A percentile compares a stretch with the other conserved stretches of the same genome.
Evolutionary conservation across 2,113 vertebrate genomes (phyloP).

Genomic region (Calidris pugnax): DNA sequence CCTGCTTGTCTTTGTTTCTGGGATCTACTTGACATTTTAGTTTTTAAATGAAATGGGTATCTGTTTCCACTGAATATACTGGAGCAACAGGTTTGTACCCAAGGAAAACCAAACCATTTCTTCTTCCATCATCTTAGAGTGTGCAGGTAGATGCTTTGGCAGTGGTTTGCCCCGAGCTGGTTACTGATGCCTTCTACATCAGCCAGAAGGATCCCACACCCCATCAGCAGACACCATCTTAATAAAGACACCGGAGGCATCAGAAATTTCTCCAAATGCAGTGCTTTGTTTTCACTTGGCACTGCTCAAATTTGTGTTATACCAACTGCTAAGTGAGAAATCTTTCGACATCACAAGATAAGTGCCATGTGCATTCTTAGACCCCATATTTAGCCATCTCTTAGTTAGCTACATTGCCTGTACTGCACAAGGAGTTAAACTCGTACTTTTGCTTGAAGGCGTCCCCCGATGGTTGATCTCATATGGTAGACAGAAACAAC

Average conservation of each 20-base stretch:
- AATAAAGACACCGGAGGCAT: too few relatives aligned
- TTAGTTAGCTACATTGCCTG: neutral
- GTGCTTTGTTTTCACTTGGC: neutral
- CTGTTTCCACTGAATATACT: neutral
- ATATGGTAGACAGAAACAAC: constrained; percentile 93
- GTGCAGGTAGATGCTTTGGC: neutral
- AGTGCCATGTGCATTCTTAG: neutral
- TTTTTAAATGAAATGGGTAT: rapidly evolving
- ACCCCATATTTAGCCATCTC: neutral
- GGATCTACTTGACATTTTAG: neutral
- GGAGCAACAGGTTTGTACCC: neutral
- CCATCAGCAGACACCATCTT: neutral
- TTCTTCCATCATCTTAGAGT: neutral
- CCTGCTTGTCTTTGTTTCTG: neutral
- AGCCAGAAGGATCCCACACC: neutral
- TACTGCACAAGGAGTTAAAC: neutral
- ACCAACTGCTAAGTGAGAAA: neutral
- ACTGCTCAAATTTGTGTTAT: neutral
- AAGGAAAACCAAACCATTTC: neutral
- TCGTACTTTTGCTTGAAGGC: constrained; percentile 94
- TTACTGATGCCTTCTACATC: neutral
- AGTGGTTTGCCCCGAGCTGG: neutral
- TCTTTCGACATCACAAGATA: neutral
- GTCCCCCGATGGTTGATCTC: constrained; percentile 94
- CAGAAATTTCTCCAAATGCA: neutral